These are phyloP conservation scores for Lacerta agilis DNA, from an alignment of 2,797 vertebrate species.

Conservation along the genomic window DNA sequence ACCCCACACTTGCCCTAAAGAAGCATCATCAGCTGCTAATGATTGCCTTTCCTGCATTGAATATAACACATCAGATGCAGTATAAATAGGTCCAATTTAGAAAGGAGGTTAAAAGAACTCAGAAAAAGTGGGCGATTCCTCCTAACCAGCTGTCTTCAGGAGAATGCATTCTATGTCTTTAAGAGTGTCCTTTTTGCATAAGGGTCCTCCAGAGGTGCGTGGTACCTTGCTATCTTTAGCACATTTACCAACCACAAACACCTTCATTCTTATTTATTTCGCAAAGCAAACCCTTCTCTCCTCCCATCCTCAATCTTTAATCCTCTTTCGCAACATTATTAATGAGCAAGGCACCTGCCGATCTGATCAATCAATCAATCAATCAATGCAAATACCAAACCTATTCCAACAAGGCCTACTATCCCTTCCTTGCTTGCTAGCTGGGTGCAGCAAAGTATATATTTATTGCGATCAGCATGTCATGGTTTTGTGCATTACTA, in stretches of 20 bases:
- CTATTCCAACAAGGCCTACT: constrained; percentile 52
- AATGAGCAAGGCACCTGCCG: constrained; percentile 62
- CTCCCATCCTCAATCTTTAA: constrained; percentile 58
- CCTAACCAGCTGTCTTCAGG: constrained; percentile 23
- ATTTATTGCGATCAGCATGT: constrained; percentile 32
- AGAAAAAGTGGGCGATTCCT: constrained; percentile 54
- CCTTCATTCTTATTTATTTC: constrained; percentile 64
- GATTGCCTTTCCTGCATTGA: constrained; percentile 60
- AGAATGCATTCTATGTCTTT: constrained; percentile 39
- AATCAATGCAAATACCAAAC: constrained; percentile 46
- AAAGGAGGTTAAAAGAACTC: constrained; percentile 66
- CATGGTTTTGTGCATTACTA: background rate
- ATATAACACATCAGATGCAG: constrained; percentile 55
- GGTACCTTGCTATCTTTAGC: constrained; percentile 50
- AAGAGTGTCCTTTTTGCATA: constrained; percentile 46
- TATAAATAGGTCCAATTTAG: constrained; percentile 60
- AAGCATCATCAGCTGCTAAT: constrained; percentile 54
- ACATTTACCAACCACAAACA: constrained; percentile 25
- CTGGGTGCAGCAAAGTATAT: background rate
- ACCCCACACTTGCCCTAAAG: constrained; percentile 11
- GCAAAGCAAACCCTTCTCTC: constrained; percentile 53
- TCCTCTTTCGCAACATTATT: constrained; percentile 66
- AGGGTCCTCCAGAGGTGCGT: constrained; percentile 31
- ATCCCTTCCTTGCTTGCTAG: constrained; percentile 23
- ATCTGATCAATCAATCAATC: constrained; percentile 62